Percentiles rank a stretch among this genome's conserved stretches.
These are phyloP conservation scores for Turritopsis rubra DNA, from an alignment of 30 jellyfish, hydroid and myxozoan species.

Conservation along the genomic window DNA sequence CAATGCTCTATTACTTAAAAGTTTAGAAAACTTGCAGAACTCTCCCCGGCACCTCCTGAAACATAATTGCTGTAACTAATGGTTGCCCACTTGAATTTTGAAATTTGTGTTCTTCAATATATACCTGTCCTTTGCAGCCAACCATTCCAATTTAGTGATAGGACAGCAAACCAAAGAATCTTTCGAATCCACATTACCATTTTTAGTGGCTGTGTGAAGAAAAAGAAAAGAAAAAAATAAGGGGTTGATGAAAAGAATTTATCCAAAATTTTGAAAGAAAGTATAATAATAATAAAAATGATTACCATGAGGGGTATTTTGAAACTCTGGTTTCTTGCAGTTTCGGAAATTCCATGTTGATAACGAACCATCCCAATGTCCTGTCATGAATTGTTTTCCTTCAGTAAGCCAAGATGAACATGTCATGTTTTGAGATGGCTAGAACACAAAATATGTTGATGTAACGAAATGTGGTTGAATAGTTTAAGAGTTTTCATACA, in stretches of 20 bases:
- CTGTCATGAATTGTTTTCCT: constrained; percentile 74
- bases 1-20: too few relatives aligned
- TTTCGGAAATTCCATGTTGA: constrained; percentile 61
- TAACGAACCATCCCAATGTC: constrained; percentile 82
- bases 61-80: too few relatives aligned
- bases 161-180: constrained; percentile 46
- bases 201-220: constrained; percentile 24
- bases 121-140: constrained; percentile 75
- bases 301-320: constrained; percentile 57
- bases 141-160: constrained; percentile 54
- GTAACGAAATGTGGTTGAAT: too few relatives aligned
- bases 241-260: not conserved
- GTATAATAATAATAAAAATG: not conserved
- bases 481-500: too few relatives aligned
- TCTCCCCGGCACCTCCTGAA: too few relatives aligned
- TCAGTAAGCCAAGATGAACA: constrained; percentile 70
- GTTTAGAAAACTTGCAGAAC: too few relatives aligned
- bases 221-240: not conserved
- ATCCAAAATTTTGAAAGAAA: not conserved
- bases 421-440: constrained; percentile 63
- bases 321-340: constrained; percentile 73
- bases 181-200: not conserved
- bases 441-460: not conserved
- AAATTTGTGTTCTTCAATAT: too few relatives aligned
- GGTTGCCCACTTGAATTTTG: too few relatives aligned